Conservation (phyloP, 2,113 vertebrate genomes). For the Hirundichthys speculiger region DNA sequence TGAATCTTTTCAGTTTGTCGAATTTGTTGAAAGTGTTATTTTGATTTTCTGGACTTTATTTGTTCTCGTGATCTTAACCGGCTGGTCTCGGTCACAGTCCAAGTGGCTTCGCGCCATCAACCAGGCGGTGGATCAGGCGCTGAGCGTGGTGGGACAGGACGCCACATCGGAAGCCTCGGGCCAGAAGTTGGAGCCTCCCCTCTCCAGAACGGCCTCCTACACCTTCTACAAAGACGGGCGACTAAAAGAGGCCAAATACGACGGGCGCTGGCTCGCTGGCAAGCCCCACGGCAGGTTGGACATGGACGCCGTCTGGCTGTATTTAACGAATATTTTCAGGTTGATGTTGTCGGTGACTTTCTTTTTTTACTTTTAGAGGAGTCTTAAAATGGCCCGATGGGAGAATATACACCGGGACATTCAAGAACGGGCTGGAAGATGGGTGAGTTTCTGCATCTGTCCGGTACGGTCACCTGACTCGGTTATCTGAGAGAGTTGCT, state of each 20-base stretch:
- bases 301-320: neutral
- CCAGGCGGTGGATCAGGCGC: slow-evolving; percentile 92
- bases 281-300: slow-evolving; percentile 94
- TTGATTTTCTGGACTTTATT: neutral
- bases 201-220: slow-evolving; percentile 91
- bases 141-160: slow-evolving; percentile 81
- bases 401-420: slow-evolving; percentile 90
- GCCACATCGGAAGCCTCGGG: slow-evolving; percentile 51
- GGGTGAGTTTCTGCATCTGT: slow-evolving; percentile 80
- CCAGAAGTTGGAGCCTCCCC: slow-evolving; percentile 88
- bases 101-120: slow-evolving; percentile 96
- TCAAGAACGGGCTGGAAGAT: slow-evolving; percentile 93
- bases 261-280: slow-evolving; percentile 91
- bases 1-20: no score
- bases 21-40: no score
- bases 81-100: slow-evolving; percentile 57
- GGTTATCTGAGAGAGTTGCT: no score
- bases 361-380: slow-evolving; percentile 78
- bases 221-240: slow-evolving; percentile 96
- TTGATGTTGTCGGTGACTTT: neutral
- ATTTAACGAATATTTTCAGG: neutral
- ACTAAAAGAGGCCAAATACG: slow-evolving; percentile 90
- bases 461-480: no score
- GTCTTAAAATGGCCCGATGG: slow-evolving; percentile 93
- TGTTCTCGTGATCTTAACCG: neutral